Evolutionary conservation across 1,140 invertebrate genomes (phyloP), one percentile per base, ranked within the genome.

Genomic region (Macrosteles quadrilineatus): DNA sequence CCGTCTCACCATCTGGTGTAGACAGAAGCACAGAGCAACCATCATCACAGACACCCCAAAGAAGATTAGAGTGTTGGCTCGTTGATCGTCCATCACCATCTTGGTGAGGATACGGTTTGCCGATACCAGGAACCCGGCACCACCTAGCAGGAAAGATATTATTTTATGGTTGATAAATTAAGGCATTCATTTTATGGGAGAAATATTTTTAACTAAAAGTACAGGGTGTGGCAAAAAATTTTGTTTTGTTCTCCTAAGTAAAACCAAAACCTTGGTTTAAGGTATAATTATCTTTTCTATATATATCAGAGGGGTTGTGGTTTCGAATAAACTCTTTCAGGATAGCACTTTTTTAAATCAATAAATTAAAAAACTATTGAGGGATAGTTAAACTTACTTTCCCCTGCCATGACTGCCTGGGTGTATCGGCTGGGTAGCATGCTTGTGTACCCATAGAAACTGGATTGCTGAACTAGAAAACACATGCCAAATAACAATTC

Each of bases 371-470:
- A 50, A 19, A 19, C 29, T 21, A 43, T 23, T 67, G 19, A 40
- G n/a, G n/a, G n/a, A n/a, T n/a, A n/a, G 67, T 83, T 81, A 32
- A 29, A 83, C 86, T 88, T 85, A 91, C 94, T 96, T 87, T 97
- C 95, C 65, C 95, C 95, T 19, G 91, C 90, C 94, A 97, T 96
- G 0, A 97, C 92, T 64, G 94, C 94, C 78, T 96, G 94, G 0
- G 94, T 96, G 76, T 96, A 97, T 68, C 89, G 82, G 68, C 89
- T 89, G 19, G 95, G 95, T 67, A 97, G 81, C 88, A 95, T 96
- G 69, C 93, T 94, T 1, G 94, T 94, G 77, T 95, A 96, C 9
- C 94, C 94, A 79, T 97, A 97, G 81, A 96, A 96, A 80, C 93
- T 95, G 0, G 93, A 95, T 81, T 97, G 95, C 80, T 97, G 95